Evolutionary conservation across 37 sponge, comb jelly and placozoan genomes (phyloP).

Genomic region (Agelas oroides): DNA sequence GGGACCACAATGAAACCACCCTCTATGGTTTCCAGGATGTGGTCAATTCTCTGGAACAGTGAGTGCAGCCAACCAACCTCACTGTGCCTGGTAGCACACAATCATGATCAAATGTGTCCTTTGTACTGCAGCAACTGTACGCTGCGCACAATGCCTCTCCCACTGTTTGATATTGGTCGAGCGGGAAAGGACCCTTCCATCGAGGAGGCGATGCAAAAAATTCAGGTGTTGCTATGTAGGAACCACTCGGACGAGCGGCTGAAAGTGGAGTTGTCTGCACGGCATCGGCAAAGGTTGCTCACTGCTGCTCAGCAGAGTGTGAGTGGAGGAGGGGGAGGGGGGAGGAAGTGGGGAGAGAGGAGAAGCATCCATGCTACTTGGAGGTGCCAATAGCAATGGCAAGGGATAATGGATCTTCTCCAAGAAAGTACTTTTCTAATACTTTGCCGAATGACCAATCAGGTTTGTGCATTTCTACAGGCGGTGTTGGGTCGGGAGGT

Average conservation of each 20-base stretch:
- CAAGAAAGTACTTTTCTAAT: no score
- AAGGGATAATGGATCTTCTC: slow-evolving; percentile 7
- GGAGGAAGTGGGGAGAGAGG: not conserved
- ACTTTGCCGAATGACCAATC: no score
- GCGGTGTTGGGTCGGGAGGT: slow-evolving; percentile 64
- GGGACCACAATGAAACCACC: slow-evolving; percentile 81
- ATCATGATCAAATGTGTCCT: not conserved
- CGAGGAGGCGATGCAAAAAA: slow-evolving; percentile 42
- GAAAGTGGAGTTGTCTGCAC: slow-evolving; percentile 63
- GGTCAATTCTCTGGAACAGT: slow-evolving; percentile 76
- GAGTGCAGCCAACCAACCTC: slow-evolving; percentile 5
- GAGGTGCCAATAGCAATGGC: not conserved
- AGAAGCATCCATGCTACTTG: not conserved
- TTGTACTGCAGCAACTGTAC: slow-evolving; percentile 75
- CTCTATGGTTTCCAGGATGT: slow-evolving; percentile 62
- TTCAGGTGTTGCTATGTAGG: slow-evolving; percentile 66
- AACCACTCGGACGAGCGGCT: slow-evolving; percentile 84
- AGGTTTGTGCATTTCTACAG: slow-evolving; percentile 1
- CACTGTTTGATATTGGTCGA: slow-evolving; percentile 57
- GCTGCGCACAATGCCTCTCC: slow-evolving; percentile 74
- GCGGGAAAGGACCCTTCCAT: slow-evolving; percentile 3
- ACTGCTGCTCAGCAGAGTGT: slow-evolving; percentile 73
- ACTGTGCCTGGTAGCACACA: not conserved
- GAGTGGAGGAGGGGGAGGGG: slow-evolving; percentile 7
- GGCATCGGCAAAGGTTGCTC: slow-evolving; percentile 55